Conservation (phyloP, 2,113 vertebrate genomes). For the Labeo catla region DNA sequence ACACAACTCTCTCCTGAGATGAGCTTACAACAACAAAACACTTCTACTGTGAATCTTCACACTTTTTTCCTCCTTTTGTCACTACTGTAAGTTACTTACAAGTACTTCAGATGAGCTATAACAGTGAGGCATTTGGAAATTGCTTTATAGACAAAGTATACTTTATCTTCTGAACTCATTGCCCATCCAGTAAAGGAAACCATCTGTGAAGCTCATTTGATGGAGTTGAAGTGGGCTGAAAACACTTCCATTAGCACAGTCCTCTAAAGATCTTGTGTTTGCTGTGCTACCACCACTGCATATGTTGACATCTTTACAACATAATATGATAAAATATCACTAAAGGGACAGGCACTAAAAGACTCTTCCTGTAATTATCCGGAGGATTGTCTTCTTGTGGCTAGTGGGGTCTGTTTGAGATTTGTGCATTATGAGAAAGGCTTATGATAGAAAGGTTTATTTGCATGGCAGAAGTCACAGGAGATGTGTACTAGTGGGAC, state of each 20-base stretch:
- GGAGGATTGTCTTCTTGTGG: conserved; percentile 5
- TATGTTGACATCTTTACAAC: conserved; percentile 8
- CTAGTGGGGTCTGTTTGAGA: neutral
- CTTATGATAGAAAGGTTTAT: neutral
- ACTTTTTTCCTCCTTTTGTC: conserved; percentile 21
- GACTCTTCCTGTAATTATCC: neutral
- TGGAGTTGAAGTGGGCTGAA: conserved; percentile 6
- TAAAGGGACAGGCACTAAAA: neutral
- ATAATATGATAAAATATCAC: neutral
- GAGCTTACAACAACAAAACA: neutral
- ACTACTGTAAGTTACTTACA: conserved; percentile 9
- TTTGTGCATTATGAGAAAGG: neutral
- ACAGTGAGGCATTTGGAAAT: conserved; percentile 26
- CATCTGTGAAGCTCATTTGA: conserved; percentile 48
- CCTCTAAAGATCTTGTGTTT: neutral
- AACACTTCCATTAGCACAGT: neutral
- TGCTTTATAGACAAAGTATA: conserved; percentile 32
- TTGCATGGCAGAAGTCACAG: neutral
- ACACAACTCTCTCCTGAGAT: neutral
- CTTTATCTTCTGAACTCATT: conserved; percentile 25
- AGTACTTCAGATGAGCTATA: conserved; percentile 21
- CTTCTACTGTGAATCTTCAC: neutral
- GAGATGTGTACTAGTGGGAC: neutral
- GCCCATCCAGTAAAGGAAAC: conserved; percentile 20
- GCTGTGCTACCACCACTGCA: neutral